Base-by-base conservation (phyloP, 92 coral and sea anemone species). In the Phenganax subtilis region DNA sequence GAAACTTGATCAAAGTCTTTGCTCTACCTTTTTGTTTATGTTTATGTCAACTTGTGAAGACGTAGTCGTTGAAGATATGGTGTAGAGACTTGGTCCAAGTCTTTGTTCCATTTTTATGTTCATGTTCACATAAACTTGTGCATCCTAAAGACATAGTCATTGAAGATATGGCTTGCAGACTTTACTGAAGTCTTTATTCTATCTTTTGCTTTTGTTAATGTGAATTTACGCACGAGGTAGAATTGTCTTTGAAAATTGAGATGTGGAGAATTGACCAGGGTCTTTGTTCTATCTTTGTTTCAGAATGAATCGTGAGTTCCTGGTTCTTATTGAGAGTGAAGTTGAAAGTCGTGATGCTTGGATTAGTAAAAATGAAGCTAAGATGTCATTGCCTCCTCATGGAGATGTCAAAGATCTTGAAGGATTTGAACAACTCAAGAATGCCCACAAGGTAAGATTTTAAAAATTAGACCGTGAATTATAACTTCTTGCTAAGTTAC, bases 271-370 rank as follows among this genome's bases (percentile, higher is more conserved):
- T 37, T 37, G 47, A 37, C 47, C 30, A 67, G 12, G 2, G 12
- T 11, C 2, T 16, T 59, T 59, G 65, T 59, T 67, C 12, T 11
- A 16, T 67, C 0, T 76, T 37, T 44, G 12, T 62, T 30, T 59
- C 68, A 79, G 83, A 65, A 63, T 64, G 83, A 31, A 79, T 25
- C 72, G 62, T 2, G 83, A 79, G 83, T 79, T 37, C 27, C 55
- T 79, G 16, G 74, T 79, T 16, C 56, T 79, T 37, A 52, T 79
- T n/a, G 57, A 79, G 65, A 67, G 56, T 52, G 83, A 79, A 64
- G 60, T 79, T 30, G 83, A 79, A 54, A n/a, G 51, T 11, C 74
- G 83, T 10, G 83, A 79, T 44, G 74, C 20, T 25, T 79, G 83
- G 83, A 62, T 79, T 28, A 55, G 55, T 27, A 79, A 79, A 52